Conservation (phyloP, 2,888 invertebrate genomes). For the Oscheius myriophilus region DNA sequence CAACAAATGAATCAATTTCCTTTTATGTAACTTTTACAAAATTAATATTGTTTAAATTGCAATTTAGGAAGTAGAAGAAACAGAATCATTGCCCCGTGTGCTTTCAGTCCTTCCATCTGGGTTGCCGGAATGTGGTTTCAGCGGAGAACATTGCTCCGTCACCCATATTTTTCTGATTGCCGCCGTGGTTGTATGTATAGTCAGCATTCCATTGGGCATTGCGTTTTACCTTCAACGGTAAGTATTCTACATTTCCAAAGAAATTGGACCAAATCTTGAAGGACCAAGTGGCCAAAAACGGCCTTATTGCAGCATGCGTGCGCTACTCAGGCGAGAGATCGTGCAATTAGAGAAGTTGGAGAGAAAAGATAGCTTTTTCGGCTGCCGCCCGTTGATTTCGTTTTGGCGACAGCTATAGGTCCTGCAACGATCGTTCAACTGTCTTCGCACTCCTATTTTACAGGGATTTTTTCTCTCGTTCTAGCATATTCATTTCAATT, state of each 20-base stretch:
- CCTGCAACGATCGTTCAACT: too few species aligned
- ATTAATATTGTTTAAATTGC: not conserved
- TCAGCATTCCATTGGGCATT: slow-evolving; percentile 41
- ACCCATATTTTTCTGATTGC: slow-evolving; percentile 43
- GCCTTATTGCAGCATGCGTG: too few species aligned
- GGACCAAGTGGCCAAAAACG: not conserved
- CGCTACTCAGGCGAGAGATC: too few species aligned
- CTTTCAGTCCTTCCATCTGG: slow-evolving; percentile 32
- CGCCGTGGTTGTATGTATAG: slow-evolving; percentile 33
- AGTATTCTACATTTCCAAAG: not conserved
- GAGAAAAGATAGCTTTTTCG: too few species aligned
- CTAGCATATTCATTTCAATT: too few species aligned
- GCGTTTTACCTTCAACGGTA: slow-evolving; percentile 50
- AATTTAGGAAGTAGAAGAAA: slow-evolving; percentile 6
- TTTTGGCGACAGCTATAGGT: too few species aligned
- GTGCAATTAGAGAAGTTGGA: too few species aligned
- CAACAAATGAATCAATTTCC: not conserved
- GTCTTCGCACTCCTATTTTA: too few species aligned
- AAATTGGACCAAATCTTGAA: not conserved
- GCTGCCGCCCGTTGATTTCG: too few species aligned
- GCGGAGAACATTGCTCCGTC: slow-evolving; percentile 44
- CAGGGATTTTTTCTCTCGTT: too few species aligned
- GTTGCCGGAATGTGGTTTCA: slow-evolving; percentile 45
- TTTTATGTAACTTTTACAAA: not conserved
- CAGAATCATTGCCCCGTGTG: slow-evolving; percentile 1